Conservation (phyloP, 2,797 vertebrate species). For the Mormyrus proboscirostris region DNA sequence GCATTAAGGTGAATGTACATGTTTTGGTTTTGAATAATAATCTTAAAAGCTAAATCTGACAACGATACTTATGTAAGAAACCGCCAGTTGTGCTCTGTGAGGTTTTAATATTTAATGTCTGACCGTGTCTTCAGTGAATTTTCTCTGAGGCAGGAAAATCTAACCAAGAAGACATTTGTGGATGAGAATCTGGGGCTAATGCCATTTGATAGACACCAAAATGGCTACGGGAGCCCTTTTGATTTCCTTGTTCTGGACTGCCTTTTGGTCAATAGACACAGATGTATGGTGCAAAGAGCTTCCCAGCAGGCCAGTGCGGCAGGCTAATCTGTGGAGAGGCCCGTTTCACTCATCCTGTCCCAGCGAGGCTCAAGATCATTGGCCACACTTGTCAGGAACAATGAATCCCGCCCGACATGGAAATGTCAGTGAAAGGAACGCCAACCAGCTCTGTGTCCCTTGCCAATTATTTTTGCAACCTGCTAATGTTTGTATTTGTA, state of each 20-base stretch:
- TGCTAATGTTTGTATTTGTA: background rate
- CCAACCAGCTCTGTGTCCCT: background rate
- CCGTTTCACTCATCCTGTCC: background rate
- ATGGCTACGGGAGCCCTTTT: constrained; percentile 7
- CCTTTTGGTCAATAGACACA: constrained; percentile 1
- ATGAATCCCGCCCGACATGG: background rate
- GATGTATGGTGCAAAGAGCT: constrained; percentile 7
- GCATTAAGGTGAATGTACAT: background rate
- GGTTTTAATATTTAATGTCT: background rate
- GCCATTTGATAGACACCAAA: background rate
- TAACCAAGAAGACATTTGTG: background rate
- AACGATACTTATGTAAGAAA: background rate
- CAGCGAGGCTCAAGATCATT: background rate
- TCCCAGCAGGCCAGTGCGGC: background rate
- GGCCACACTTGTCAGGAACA: background rate
- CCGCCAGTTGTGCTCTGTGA: background rate
- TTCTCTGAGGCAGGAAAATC: background rate
- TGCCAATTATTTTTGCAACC: background rate
- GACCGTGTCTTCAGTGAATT: background rate
- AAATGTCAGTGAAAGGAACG: background rate
- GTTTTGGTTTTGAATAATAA: background rate
- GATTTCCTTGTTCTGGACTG: background rate
- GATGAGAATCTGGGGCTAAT: background rate
- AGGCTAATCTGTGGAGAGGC: constrained; percentile 16
- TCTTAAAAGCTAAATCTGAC: background rate